Evolutionary conservation across 2,113 vertebrate genomes (phyloP).

Genomic region (Antechinus flavipes): DNA sequence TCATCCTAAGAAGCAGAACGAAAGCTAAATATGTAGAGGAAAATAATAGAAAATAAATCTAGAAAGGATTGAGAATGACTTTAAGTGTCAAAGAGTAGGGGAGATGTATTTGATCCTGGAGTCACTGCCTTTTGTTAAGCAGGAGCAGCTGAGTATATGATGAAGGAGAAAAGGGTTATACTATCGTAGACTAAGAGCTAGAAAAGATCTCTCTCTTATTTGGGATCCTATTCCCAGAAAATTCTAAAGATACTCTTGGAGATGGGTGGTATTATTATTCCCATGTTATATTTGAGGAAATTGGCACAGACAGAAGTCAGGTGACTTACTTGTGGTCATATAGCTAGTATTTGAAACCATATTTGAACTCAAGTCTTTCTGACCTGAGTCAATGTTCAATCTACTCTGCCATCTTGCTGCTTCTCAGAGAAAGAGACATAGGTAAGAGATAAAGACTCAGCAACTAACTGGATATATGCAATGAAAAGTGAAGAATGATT

Average conservation of each 20-base stretch:
- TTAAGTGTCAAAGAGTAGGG: neutral
- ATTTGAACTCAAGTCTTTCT: neutral
- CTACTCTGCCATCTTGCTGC: neutral
- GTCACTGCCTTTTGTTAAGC: neutral
- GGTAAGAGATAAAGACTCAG: neutral
- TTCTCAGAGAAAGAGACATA: neutral
- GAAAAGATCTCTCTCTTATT: neutral
- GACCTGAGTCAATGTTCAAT: neutral
- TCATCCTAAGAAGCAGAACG: neutral
- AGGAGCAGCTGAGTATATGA: neutral
- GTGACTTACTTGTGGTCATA: neutral
- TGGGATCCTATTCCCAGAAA: neutral
- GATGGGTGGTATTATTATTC: neutral
- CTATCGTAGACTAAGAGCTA: neutral
- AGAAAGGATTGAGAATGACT: neutral
- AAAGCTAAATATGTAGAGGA: neutral
- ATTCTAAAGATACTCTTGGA: neutral
- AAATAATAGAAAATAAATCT: neutral
- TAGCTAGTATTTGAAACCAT: neutral
- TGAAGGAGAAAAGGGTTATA: neutral
- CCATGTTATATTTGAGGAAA: neutral
- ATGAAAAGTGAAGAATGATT: neutral
- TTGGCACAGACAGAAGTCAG: neutral
- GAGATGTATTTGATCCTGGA: neutral
- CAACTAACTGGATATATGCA: neutral